Evolutionary conservation across 2,888 invertebrate species (phyloP).

Genomic region (Caenorhabditis parvicauda): DNA sequence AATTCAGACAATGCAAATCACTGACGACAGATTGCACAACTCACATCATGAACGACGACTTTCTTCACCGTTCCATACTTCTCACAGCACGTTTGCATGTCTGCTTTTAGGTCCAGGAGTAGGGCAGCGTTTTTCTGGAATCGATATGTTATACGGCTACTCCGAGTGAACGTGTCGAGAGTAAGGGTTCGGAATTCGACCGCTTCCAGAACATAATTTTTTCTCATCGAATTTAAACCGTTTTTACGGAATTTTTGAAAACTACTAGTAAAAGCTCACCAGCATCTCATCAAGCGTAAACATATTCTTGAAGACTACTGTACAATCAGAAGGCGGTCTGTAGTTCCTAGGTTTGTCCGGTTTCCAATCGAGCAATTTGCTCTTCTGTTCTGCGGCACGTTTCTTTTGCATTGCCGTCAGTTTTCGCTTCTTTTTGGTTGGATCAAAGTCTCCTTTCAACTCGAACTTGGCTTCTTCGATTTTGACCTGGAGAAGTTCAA

Average conservation of each 20-base stretch:
- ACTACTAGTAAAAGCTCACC: conserved; percentile 46
- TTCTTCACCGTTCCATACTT: conserved; percentile 90
- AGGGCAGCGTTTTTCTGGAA: conserved; percentile 76
- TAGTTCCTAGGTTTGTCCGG: conserved; percentile 86
- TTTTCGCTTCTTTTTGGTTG: conserved; percentile 82
- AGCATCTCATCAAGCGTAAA: conserved; percentile 87
- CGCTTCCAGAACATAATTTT: no score
- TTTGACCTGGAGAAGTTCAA: conserved; percentile 68
- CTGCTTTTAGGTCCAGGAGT: conserved; percentile 85
- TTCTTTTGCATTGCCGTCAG: conserved; percentile 80
- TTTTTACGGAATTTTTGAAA: background rate
- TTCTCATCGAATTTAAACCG: no score
- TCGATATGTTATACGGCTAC: no score
- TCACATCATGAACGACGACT: conserved; percentile 84
- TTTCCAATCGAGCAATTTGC: conserved; percentile 92
- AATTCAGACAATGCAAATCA: background rate
- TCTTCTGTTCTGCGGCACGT: conserved; percentile 80
- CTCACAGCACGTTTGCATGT: conserved; percentile 81
- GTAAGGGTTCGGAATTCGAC: no score
- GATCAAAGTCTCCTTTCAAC: conserved; percentile 82
- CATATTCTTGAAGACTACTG: conserved; percentile 88
- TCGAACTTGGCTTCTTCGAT: conserved; percentile 91
- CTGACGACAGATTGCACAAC: conserved; percentile 64
- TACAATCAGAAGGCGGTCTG: conserved; percentile 81
- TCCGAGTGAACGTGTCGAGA: background rate